phyloP scores from a whole-genome alignment of 2,888 invertebrate genomes.

The Rotaria magnacalcarata region DNA sequence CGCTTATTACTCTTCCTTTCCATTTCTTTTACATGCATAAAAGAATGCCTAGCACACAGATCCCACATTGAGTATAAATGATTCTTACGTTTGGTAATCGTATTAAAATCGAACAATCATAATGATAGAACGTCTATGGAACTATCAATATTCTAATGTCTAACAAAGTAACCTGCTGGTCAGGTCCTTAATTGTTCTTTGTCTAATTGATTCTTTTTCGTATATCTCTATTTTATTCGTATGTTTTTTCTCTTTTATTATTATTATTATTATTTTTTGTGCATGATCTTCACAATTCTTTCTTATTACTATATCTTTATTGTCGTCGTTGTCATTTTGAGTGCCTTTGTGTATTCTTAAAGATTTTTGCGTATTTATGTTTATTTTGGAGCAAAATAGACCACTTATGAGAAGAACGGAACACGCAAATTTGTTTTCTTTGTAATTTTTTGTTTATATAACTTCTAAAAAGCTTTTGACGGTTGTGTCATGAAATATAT shows the following conservation, averaged over 20 bases:
- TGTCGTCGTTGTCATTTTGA: constrained; percentile 9
- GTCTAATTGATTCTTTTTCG: not conserved
- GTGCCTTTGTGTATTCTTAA: constrained; percentile 20
- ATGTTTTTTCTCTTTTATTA: not conserved
- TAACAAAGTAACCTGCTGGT: not conserved
- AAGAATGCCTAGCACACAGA: not conserved
- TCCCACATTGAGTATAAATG: not conserved
- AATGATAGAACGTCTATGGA: not conserved
- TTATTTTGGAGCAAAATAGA: not conserved
- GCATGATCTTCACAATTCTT: constrained; percentile 8
- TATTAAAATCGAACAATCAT: not conserved
- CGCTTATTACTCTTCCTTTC: not conserved
- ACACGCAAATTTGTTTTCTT: not conserved
- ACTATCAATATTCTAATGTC: not conserved
- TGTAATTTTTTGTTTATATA: not conserved
- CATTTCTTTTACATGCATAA: not conserved
- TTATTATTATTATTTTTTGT: not conserved
- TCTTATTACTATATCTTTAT: not conserved
- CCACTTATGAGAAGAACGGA: not conserved
- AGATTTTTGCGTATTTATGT: not conserved
- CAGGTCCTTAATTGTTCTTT: not conserved
- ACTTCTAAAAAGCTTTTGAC: not conserved
- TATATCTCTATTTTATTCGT: not conserved
- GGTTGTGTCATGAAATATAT: too few relatives aligned
- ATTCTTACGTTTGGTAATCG: not conserved